A percentile compares a stretch with the other conserved stretches of the same genome.
Conservation (phyloP, 2,888 invertebrate species). For the Temnothorax rugatulus region DNA sequence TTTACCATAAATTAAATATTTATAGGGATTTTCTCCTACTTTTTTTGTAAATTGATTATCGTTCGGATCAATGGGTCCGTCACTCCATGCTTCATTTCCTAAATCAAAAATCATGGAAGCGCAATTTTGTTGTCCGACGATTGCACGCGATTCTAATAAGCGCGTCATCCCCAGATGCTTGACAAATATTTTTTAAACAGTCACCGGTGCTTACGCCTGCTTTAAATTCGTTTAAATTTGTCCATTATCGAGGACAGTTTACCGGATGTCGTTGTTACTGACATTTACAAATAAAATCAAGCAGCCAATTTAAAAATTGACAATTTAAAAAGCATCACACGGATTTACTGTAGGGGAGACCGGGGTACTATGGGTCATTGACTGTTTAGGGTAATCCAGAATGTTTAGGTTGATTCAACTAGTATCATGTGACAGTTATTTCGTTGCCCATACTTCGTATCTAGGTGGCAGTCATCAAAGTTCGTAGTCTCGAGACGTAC, state of each 20-base stretch:
- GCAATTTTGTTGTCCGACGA: slow-evolving; percentile 12
- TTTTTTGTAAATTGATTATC: slow-evolving; percentile 14
- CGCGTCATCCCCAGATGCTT: slow-evolving; percentile 35
- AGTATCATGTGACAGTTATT: no score
- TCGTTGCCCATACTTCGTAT: no score
- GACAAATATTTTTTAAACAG: slow-evolving; percentile 46
- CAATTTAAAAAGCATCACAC: neutral
- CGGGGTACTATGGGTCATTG: no score
- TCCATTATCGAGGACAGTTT: slow-evolving; percentile 43
- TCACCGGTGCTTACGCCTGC: neutral
- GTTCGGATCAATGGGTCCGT: neutral
- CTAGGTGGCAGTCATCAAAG: no score
- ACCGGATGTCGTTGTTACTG: slow-evolving; percentile 16
- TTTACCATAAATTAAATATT: neutral
- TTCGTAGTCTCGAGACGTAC: no score
- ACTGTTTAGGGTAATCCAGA: no score
- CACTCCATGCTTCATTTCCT: slow-evolving; percentile 37
- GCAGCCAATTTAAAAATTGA: slow-evolving; percentile 23
- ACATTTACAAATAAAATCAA: slow-evolving; percentile 41
- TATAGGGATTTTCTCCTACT: neutral
- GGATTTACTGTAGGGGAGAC: no score
- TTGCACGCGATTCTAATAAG: slow-evolving; percentile 34
- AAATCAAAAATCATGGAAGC: slow-evolving; percentile 33
- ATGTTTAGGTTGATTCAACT: no score
- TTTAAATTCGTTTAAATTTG: slow-evolving; percentile 41